These are phyloP conservation scores for Pardalotus punctatus DNA, from an alignment of 2,113 vertebrate species.

Conservation along the genomic window DNA sequence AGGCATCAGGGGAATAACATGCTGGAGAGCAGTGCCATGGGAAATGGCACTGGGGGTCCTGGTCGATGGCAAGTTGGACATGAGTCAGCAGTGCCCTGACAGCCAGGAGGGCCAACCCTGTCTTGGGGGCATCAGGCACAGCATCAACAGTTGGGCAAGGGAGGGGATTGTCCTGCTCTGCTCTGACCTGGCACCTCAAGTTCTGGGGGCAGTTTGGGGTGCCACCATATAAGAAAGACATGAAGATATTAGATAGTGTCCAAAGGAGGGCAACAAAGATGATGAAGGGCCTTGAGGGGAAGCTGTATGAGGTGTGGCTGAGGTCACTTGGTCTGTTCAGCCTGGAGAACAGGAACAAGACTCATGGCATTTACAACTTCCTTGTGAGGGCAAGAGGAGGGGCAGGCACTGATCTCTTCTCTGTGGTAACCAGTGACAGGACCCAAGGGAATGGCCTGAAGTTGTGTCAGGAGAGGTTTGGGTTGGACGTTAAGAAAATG, in stretches of 20 bases:
- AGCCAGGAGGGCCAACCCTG: accelerated
- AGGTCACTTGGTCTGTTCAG: not conserved
- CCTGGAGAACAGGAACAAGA: not conserved
- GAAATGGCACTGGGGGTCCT: not conserved
- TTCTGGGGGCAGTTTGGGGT: not conserved
- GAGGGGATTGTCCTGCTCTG: not conserved
- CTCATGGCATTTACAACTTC: not conserved
- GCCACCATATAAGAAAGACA: not conserved
- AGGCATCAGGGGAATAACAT: not conserved
- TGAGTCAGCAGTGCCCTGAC: not conserved
- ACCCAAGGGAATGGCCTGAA: not conserved
- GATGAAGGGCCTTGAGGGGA: not conserved
- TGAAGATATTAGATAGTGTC: not conserved
- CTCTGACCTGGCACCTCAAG: too few species aligned
- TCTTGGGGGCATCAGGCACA: not conserved
- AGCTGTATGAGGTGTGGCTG: not conserved
- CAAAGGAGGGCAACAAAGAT: not conserved
- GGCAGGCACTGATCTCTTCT: not conserved
- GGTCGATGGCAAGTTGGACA: not conserved
- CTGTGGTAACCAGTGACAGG: not conserved
- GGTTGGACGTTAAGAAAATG: not conserved
- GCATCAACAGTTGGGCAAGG: accelerated
- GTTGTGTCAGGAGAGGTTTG: not conserved
- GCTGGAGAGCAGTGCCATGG: not conserved
- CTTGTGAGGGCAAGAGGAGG: not conserved